phyloP scores from a whole-genome alignment of 2,888 invertebrate species.

The Trimorus sp. region DNA sequence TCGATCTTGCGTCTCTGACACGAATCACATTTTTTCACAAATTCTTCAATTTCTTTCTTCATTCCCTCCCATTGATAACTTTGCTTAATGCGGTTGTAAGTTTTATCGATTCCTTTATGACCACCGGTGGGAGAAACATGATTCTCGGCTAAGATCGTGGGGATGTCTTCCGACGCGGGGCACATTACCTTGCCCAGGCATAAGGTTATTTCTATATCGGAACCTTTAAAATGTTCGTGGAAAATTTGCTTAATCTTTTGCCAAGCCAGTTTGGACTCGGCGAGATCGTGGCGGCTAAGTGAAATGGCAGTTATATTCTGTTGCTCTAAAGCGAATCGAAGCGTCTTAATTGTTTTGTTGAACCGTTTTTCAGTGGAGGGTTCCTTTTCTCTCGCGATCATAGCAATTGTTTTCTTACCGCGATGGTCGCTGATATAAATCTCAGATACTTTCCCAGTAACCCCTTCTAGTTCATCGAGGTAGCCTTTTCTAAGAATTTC shows the following conservation, averaged over 20 bases:
- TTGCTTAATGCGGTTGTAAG: conserved; percentile 50
- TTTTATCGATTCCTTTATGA: conserved; percentile 67
- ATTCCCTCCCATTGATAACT: conserved; percentile 63
- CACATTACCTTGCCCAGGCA: too few species aligned
- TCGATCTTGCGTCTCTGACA: conserved; percentile 11
- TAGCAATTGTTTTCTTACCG: neutral
- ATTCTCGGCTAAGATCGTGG: conserved; percentile 41
- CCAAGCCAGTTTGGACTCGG: neutral
- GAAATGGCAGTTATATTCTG: neutral
- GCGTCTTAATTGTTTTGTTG: neutral
- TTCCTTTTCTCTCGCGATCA: neutral
- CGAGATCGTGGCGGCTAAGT: neutral
- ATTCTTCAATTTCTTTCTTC: conserved; percentile 52
- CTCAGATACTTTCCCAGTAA: neutral
- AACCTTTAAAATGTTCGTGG: neutral
- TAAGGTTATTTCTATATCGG: too few species aligned
- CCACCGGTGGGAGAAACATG: conserved; percentile 60
- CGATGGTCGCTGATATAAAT: neutral
- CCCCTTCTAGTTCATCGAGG: neutral
- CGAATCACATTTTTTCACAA: conserved; percentile 22
- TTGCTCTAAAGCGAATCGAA: neutral
- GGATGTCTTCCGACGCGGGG: conserved; percentile 9
- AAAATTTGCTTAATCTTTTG: conserved; percentile 2
- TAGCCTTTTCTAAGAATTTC: neutral
- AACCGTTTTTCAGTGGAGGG: neutral